Conservation (phyloP, 2,888 invertebrate genomes). For the Sepiola atlantica region DNA sequence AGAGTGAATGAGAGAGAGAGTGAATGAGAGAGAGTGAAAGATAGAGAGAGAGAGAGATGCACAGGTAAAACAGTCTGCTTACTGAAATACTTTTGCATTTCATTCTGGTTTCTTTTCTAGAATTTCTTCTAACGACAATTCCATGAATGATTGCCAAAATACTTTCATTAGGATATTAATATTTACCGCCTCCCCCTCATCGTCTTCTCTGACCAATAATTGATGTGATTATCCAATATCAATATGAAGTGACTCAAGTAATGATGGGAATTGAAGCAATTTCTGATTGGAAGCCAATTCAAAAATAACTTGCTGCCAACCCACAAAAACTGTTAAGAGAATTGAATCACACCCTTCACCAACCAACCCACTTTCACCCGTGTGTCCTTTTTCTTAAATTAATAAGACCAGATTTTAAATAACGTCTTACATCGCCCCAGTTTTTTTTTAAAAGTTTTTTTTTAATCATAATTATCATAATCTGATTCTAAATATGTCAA, state of each 20-base stretch:
- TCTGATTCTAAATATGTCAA: background rate
- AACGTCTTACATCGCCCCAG: too few species aligned
- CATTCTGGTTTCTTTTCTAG: background rate
- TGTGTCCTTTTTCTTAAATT: background rate
- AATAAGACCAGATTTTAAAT: too few species aligned
- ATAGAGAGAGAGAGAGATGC: background rate
- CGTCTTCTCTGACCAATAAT: background rate
- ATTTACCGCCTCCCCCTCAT: background rate
- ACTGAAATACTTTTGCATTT: background rate
- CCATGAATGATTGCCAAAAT: background rate
- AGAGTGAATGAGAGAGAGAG: background rate
- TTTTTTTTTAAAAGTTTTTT: background rate
- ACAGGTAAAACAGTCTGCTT: background rate
- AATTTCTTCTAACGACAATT: background rate
- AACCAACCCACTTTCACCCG: background rate
- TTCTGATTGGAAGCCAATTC: background rate
- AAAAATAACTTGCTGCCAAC: background rate
- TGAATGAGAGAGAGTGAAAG: background rate
- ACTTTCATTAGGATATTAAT: background rate
- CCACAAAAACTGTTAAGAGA: background rate
- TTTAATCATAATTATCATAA: background rate
- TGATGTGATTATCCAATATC: conserved; percentile 10
- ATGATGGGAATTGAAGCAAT: background rate
- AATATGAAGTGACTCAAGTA: background rate
- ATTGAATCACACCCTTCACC: background rate